Conservation (phyloP, 2,888 invertebrate species). For the Ryuthela nishihirai region DNA sequence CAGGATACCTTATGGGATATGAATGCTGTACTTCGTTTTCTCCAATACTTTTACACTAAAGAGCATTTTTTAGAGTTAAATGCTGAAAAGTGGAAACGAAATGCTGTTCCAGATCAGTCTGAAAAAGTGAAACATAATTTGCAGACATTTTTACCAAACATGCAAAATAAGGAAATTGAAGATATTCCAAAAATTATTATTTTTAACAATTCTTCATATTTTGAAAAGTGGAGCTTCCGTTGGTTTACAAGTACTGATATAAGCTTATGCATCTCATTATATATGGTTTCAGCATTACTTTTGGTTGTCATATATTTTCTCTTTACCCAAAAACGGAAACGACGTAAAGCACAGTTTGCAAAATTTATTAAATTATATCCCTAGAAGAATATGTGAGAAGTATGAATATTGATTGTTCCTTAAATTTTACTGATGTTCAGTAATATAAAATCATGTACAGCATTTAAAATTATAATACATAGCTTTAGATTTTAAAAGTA, state of each 20-base stretch:
- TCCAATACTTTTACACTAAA: conserved; percentile 57
- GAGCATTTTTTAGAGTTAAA: conserved; percentile 36
- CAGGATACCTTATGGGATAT: conserved; percentile 57
- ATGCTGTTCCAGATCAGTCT: no score
- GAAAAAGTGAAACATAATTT: no score
- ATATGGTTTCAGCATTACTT: conserved; percentile 68
- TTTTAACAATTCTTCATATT: conserved; percentile 23
- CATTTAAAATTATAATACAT: no score
- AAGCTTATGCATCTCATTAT: conserved; percentile 70
- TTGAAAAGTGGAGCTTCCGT: conserved; percentile 27
- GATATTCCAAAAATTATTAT: conserved; percentile 22
- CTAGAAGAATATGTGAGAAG: no score
- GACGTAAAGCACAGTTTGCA: conserved; percentile 12
- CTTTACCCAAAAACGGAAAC: conserved; percentile 64
- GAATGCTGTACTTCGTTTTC: conserved; percentile 61
- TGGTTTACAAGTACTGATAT: conserved; percentile 64
- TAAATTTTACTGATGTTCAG: no score
- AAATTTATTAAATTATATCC: conserved; percentile 12
- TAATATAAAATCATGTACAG: no score
- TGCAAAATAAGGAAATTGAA: background rate
- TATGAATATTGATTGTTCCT: no score
- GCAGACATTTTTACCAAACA: no score
- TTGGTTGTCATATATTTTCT: conserved; percentile 70
- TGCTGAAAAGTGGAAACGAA: background rate
- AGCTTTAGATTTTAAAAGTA: no score